phyloP scores from a whole-genome alignment of 2,113 vertebrate species.

The Gavia stellata region DNA sequence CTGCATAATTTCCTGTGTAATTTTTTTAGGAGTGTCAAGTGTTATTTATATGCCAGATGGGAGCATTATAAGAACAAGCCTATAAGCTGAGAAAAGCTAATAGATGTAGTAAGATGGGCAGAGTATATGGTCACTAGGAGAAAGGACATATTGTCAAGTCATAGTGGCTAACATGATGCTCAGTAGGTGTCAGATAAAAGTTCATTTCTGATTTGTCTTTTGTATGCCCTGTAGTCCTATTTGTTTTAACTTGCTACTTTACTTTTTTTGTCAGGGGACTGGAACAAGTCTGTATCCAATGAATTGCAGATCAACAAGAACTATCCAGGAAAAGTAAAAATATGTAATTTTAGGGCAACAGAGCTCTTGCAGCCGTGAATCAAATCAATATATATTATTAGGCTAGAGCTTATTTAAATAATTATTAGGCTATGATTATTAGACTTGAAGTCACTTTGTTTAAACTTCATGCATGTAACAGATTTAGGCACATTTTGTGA shows the following conservation, averaged over 20 bases:
- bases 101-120: not conserved
- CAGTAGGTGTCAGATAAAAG: not conserved
- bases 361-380: not conserved
- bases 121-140: not conserved
- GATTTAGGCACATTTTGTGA: not conserved
- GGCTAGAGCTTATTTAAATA: not conserved
- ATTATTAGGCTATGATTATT: not conserved
- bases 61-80: not conserved
- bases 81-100: not conserved
- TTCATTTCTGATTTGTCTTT: not conserved
- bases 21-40: not conserved
- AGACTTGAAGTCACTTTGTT: not conserved
- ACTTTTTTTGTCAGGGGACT: not conserved
- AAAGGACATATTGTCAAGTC: not conserved
- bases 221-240: not conserved
- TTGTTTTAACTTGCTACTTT: not conserved
- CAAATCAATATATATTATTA: not conserved
- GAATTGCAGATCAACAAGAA: not conserved
- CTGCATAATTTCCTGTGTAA: not conserved
- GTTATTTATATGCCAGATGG: not conserved
- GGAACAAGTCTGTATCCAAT: not conserved
- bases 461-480: not conserved
- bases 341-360: not conserved
- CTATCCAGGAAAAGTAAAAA: not conserved
- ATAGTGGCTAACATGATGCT: not conserved